Evolutionary conservation across 2,797 vertebrate genomes (phyloP).

Genomic region (Podarcis lilfordi): DNA sequence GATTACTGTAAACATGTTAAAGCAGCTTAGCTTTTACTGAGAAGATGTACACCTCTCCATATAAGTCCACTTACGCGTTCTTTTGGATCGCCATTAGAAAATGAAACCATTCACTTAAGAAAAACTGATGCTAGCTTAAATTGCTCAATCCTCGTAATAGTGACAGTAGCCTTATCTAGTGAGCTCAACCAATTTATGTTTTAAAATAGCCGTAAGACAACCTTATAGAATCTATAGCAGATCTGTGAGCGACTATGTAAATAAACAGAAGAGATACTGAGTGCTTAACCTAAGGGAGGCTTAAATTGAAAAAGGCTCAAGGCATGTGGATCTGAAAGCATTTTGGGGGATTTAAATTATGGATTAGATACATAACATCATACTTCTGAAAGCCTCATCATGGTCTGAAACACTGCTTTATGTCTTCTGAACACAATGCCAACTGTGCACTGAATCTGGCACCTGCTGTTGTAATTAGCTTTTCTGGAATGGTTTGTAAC

Average conservation of each 20-base stretch:
- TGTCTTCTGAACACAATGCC: constrained; percentile 12
- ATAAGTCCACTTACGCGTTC: not conserved
- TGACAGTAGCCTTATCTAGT: not conserved
- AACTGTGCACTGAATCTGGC: constrained; percentile 9
- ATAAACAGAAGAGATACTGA: not conserved
- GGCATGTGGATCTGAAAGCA: not conserved
- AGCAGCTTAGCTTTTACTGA: not conserved
- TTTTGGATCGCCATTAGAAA: not conserved
- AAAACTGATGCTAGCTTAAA: not conserved
- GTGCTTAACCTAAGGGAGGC: not conserved
- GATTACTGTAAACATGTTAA: not conserved
- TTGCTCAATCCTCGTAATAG: not conserved
- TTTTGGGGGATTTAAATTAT: constrained; percentile 7
- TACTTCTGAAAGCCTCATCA: constrained; percentile 2
- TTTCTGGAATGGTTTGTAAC: constrained; percentile 11
- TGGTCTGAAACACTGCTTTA: not conserved
- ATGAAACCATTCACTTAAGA: not conserved
- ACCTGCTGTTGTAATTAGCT: constrained; percentile 30
- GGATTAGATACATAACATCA: constrained; percentile 10
- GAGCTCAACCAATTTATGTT: not conserved
- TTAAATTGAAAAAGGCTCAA: not conserved
- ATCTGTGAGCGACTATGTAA: not conserved
- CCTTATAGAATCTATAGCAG: not conserved
- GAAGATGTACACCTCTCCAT: not conserved
- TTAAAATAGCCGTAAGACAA: not conserved